Evolutionary conservation across 1,140 invertebrate genomes (phyloP), one percentile per base, ranked within the genome.

Genomic region (Aphelenchoides fujianensis): DNA sequence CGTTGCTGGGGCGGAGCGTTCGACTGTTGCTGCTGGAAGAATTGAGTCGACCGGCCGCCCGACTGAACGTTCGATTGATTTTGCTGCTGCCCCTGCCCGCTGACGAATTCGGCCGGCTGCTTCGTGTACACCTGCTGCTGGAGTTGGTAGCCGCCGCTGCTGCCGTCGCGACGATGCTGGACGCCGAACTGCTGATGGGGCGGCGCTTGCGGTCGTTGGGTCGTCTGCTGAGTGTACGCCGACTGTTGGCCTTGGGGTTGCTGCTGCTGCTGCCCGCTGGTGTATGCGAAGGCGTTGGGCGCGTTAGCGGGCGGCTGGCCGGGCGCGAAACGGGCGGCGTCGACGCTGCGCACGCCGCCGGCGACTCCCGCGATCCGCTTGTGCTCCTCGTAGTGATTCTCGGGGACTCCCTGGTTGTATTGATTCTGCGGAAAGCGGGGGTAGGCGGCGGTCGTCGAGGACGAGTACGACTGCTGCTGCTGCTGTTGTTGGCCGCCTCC

Each of bases 371-470:
- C 41, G 23, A 48, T 48, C 23, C 41, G 41, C 23, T 48, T 48
- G 41, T 48, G 41, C 23, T 48, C 41, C 23, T 48, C 41, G 41
- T 48, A 48, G 41, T 48, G 41, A 48, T 48, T 48, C 41, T 48
- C 41, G 12, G 41, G 41, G 12, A 48, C 23, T 16, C 41, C 41
- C 12, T 23, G 41, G 23, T 48, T 48, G 41, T 48, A 48, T 48
- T 48, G 41, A 48, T 48, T 48, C 23, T 48, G 41, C 23, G 41
- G 41, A 48, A 48, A 48, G 23, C 41, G 41, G 12, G 41, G 41
- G 23, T 48, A 48, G 23, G 41, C 41, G 23, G 41, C 23, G n/a
- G n/a, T n/a, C n/a, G n/a, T n/a, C n/a, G n/a, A n/a, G n/a, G n/a
- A n/a, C n/a, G n/a, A n/a, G n/a, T n/a, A n/a, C 41, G 41, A 48